These are phyloP conservation scores for Ischnura elegans DNA, from an alignment of 2,888 invertebrate species.

Conservation along the genomic window DNA sequence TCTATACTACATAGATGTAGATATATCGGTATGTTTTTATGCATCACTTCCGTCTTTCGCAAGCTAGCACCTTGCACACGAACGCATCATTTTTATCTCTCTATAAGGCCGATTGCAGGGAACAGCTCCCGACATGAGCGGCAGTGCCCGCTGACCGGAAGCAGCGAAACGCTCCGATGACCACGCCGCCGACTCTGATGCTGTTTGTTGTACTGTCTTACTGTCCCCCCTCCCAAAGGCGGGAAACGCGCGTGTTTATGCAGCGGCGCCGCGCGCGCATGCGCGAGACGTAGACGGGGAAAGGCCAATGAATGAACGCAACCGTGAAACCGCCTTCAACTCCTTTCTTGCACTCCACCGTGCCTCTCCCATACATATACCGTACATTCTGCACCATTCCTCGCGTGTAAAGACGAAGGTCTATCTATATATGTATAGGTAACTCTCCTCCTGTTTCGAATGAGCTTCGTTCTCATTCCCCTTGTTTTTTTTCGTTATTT, in stretches of 20 bases:
- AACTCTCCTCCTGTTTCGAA: too few species aligned
- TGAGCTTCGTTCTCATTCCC: too few species aligned
- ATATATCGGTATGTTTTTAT: too few species aligned
- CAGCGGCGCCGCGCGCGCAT: neutral
- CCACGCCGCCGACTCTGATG: neutral
- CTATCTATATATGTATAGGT: too few species aligned
- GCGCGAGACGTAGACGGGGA: neutral
- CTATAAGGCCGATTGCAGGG: too few species aligned
- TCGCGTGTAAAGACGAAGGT: too few species aligned
- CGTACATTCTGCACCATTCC: too few species aligned
- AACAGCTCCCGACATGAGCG: neutral
- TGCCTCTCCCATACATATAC: neutral
- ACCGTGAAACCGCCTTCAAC: neutral
- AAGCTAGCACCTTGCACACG: neutral
- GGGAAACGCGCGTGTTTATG: neutral
- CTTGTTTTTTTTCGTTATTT: too few species aligned
- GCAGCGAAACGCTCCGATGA: neutral
- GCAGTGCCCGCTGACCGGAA: constrained; percentile 15
- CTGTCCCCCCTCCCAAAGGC: neutral
- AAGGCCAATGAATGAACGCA: constrained; percentile 4
- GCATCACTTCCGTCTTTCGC: too few species aligned
- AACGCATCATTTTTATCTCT: neutral
- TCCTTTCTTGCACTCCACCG: neutral
- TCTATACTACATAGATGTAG: too few species aligned
- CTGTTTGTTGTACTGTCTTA: neutral